phyloP scores from a whole-genome alignment of 2,888 invertebrate genomes.

The Papilio elwesi region DNA sequence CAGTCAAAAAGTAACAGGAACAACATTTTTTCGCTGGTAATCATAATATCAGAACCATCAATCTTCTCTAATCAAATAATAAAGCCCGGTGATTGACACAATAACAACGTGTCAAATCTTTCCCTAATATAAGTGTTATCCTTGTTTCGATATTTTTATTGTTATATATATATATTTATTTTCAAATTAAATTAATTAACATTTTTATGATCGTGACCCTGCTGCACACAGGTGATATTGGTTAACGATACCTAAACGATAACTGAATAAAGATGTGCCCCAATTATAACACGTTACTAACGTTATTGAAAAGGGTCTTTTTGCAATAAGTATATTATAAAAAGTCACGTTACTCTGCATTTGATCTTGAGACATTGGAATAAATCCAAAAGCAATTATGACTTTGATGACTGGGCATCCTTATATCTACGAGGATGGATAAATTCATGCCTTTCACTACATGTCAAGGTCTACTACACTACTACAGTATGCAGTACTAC shows the following conservation, averaged over 20 bases:
- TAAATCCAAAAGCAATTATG: background rate
- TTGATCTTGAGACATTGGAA: background rate
- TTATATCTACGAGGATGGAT: too few relatives aligned
- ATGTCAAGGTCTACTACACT: too few relatives aligned
- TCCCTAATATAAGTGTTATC: background rate
- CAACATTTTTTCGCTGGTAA: too few relatives aligned
- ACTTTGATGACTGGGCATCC: too few relatives aligned
- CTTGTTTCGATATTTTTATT: background rate
- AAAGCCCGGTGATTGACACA: too few relatives aligned
- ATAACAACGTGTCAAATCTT: too few relatives aligned
- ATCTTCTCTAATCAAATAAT: too few relatives aligned
- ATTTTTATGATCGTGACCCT: background rate
- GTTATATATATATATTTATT: too few relatives aligned
- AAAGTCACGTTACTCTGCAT: background rate
- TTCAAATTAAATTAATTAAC: background rate
- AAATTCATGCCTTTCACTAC: too few relatives aligned
- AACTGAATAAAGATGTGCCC: background rate
- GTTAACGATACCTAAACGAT: background rate
- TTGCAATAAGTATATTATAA: background rate
- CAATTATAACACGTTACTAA: background rate
- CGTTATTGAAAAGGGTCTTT: conserved; percentile 4
- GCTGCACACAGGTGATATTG: conserved; percentile 8
- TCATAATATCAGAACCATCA: too few relatives aligned
- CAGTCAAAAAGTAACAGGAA: too few relatives aligned
- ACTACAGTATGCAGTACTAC: too few relatives aligned